Evolutionary conservation across 2,113 vertebrate species (phyloP).

Genomic region (Pteronura brasiliensis): DNA sequence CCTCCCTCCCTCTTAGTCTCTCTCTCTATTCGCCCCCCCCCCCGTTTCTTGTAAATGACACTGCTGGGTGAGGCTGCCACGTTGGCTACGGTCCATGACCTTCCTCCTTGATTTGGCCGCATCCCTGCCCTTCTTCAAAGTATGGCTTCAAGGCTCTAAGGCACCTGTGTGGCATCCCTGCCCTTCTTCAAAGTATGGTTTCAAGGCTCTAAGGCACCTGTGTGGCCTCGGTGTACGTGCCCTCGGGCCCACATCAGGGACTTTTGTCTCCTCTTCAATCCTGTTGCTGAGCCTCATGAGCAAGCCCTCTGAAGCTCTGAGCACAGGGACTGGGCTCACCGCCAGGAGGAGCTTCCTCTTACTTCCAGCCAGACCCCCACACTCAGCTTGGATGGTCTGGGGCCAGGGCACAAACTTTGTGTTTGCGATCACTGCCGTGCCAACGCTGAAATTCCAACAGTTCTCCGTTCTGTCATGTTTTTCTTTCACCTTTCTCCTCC

Average conservation of each 20-base stretch:
- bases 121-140: slow-evolving; percentile 79
- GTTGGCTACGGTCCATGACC: slow-evolving; percentile 85
- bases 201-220: slow-evolving; percentile 78
- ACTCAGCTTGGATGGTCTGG: slow-evolving; percentile 45
- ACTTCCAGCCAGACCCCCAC: slow-evolving; percentile 61
- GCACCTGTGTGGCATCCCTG: slow-evolving; percentile 78
- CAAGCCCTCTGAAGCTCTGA: slow-evolving; percentile 69
- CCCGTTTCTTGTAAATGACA: slow-evolving; percentile 34
- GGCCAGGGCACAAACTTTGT: not conserved
- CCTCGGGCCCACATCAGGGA: not conserved
- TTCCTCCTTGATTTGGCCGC: slow-evolving; percentile 79
- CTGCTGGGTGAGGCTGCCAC: slow-evolving; percentile 72
- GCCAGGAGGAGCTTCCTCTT: slow-evolving; percentile 59
- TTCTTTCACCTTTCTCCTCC: not conserved
- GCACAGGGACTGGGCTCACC: slow-evolving; percentile 58
- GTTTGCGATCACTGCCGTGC: not conserved
- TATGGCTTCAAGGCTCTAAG: slow-evolving; percentile 77
- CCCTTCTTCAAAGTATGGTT: slow-evolving; percentile 79
- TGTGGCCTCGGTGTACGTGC: slow-evolving; percentile 75
- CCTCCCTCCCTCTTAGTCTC: too few species aligned
- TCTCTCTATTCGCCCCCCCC: not conserved
- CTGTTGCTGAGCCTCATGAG: slow-evolving; percentile 74
- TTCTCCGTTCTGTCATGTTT: not conserved
- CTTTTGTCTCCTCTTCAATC: slow-evolving; percentile 75
- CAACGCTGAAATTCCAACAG: not conserved